phyloP scores from a whole-genome alignment of 1,140 invertebrate genomes.

The Lepidotrigona ventralis region DNA sequence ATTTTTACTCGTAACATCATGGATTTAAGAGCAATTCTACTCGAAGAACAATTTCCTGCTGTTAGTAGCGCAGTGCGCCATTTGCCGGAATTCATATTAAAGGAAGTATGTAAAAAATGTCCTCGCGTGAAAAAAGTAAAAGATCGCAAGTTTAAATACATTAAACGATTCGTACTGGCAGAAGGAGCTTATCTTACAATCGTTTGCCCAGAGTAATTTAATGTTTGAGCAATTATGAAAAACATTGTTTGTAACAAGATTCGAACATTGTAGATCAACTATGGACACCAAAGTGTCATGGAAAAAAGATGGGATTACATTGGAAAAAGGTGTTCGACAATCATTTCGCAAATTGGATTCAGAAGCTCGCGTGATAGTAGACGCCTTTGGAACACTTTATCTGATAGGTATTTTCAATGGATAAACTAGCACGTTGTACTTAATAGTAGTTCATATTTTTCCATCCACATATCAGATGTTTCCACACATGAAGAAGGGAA shows the following conservation, averaged over 20 bases:
- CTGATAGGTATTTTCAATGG: constrained; percentile 69
- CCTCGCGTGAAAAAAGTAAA: constrained; percentile 75
- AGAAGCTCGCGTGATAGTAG: constrained; percentile 79
- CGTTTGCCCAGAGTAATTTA: constrained; percentile 79
- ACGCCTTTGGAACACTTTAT: constrained; percentile 81
- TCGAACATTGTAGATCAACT: constrained; percentile 68
- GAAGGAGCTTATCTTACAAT: constrained; percentile 80
- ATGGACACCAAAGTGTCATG: constrained; percentile 77
- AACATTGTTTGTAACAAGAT: not conserved
- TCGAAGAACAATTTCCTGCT: constrained; percentile 76
- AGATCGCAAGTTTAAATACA: constrained; percentile 77
- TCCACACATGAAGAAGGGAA: constrained; percentile 80
- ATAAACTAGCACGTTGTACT: not conserved
- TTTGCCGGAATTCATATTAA: constrained; percentile 79
- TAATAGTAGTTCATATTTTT: constrained; percentile 1
- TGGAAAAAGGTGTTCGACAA: constrained; percentile 75
- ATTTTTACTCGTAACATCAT: not conserved
- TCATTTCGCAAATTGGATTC: constrained; percentile 73
- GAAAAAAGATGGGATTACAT: constrained; percentile 76
- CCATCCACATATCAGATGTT: constrained; percentile 71
- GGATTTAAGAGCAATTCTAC: constrained; percentile 73
- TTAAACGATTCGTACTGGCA: constrained; percentile 77
- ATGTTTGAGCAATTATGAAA: not conserved
- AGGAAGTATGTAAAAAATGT: constrained; percentile 77
- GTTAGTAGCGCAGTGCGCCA: constrained; percentile 76